Evolutionary conservation across 2,113 vertebrate species (phyloP).

Genomic region (Salvelinus namaycush): DNA sequence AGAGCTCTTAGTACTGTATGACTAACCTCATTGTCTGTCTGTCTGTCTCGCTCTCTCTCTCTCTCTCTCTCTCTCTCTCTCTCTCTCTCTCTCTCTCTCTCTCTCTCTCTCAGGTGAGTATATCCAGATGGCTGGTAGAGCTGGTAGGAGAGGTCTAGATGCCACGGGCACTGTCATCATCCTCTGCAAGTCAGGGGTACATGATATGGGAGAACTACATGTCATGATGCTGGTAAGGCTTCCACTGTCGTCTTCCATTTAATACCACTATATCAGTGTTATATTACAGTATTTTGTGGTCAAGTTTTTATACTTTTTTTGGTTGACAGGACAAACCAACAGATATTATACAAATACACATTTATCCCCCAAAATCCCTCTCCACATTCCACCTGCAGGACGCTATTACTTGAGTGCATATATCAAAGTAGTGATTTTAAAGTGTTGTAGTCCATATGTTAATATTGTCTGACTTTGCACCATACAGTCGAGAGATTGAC

Average conservation of each 20-base stretch:
- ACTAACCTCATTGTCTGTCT: too few relatives aligned
- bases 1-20: too few relatives aligned
- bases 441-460: too few relatives aligned
- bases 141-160: conserved; percentile 86
- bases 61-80: background rate
- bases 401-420: background rate
- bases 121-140: conserved; percentile 91
- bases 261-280: conserved; percentile 1
- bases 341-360: background rate
- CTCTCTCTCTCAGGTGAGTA: conserved; percentile 76
- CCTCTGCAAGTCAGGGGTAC: conserved; percentile 85
- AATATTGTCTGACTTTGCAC: too few relatives aligned
- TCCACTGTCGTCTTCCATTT: background rate
- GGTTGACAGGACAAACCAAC: background rate
- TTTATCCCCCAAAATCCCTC: background rate
- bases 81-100: background rate
- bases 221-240: conserved; percentile 68
- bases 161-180: conserved; percentile 87
- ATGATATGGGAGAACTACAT: conserved; percentile 88
- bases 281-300: conserved; percentile 12
- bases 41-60: background rate
- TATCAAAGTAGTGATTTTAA: too few relatives aligned
- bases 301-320: background rate
- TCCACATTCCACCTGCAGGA: background rate
- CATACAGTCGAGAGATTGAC: too few relatives aligned